Base-by-base conservation (phyloP, 1,140 invertebrate species). In the Aphelinus atriplicis region DNA sequence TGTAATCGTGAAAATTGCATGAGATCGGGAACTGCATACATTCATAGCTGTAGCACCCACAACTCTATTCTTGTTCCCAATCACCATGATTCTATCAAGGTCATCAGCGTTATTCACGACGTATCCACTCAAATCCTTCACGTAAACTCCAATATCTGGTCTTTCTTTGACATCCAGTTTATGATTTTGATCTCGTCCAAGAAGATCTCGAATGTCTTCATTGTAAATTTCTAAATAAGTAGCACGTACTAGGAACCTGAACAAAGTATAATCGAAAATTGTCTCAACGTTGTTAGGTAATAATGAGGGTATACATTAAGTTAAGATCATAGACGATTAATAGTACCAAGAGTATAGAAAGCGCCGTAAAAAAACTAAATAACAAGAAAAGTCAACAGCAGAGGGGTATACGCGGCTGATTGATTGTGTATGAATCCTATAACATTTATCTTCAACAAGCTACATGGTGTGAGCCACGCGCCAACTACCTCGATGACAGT, bases 1-100 rank as follows among this genome's bases (percentile, higher is more conserved):
- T 1, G 94, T 95, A 48, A 97, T 94, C 56, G 94, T 94, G 83
- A 97, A 96, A 79, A 97, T 96, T 1, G 94, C 95, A 88, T 97
- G 95, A 3, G 95, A 96, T 75, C 95, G 89, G 1, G 94, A 95
- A 83, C 94, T 96, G 77, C 93, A 92, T 26, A 91, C 89, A 85
- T 97, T 97, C 95, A 97, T 97, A 77, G 95, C 94, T 7, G 96
- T 97, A 26, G 94, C 90, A 7, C 94, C 92, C 57, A 93, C 91
- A 70, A 91, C 89, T 72, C 95, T 89, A 85, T 95, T 95, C 84
- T 94, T 95, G 80, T 95, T 96, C 67, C 95, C 95, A 67, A 95
- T 85, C 1, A 90, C 91, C 92, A 96, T 94, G 68, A 96, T 92
- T 80, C 84, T 84, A 71, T 88, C 87, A 89, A 96, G 93, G 83